Base-by-base conservation (phyloP, 2,888 invertebrate species). In the Stenurella melanura region DNA sequence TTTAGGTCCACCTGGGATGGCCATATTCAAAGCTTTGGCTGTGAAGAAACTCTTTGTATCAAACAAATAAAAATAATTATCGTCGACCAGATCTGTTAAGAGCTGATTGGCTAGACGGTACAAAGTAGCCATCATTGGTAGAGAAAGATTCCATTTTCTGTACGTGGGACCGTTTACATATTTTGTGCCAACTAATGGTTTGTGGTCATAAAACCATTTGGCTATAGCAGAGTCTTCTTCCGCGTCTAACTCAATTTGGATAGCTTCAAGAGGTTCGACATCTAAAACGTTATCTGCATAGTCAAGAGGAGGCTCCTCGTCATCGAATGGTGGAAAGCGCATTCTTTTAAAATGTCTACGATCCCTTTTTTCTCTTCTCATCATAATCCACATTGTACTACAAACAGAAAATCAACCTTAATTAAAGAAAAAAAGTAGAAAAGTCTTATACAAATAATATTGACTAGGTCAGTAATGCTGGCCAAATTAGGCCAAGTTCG, bases 381-480 rank as follows among this genome's bases (percentile, higher is more conserved):
- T 99, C 98, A 99, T 99, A 84, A 99, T 99, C 99, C 99, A 99
- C 99, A 99, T 99, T 0, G 99, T 98, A 60, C 95, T 95, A 60
- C 3, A 73, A 81, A 70, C 26, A 26, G 56, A 54, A 68, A 30
- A 54, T 68, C 2, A 1, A 17, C 12, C 3, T 19, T 15, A 3
- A 50, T 19, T 2, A 50, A n/a, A n/a, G n/a, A n/a, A n/a, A n/a
- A n/a, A n/a, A n/a, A n/a, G n/a, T n/a, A n/a, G n/a, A n/a, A n/a
- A n/a, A n/a, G n/a, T n/a, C n/a, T n/a, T n/a, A n/a, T n/a, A n/a
- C n/a, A n/a, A n/a, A n/a, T n/a, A n/a, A n/a, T n/a, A n/a, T n/a
- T n/a, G n/a, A n/a, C n/a, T n/a, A n/a, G n/a, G n/a, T n/a, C n/a
- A n/a, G n/a, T n/a, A n/a, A n/a, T n/a, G n/a, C n/a, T n/a, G n/a